phyloP scores from a whole-genome alignment of 1,140 invertebrate genomes.

The Solenopsis fugax region DNA sequence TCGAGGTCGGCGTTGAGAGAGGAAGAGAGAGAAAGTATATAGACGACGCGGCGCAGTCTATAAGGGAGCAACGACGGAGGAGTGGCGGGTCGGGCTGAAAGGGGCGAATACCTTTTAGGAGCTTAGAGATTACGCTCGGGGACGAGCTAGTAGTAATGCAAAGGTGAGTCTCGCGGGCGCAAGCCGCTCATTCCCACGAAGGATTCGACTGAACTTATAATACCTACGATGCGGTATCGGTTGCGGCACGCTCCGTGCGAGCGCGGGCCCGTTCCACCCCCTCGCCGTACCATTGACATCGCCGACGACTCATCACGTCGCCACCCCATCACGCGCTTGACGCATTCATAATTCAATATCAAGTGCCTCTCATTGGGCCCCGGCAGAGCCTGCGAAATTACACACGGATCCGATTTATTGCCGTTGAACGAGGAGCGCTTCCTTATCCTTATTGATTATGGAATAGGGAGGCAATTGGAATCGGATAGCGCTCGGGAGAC shows the following conservation, averaged over 20 bases:
- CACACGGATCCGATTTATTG: conserved; percentile 53
- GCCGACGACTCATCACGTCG: conserved; percentile 51
- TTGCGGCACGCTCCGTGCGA: conserved; percentile 78
- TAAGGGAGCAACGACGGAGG: conserved; percentile 64
- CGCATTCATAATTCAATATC: conserved; percentile 78
- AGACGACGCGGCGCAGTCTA: conserved; percentile 1
- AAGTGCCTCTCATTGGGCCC: conserved; percentile 47
- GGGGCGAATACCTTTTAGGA: conserved; percentile 84
- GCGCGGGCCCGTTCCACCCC: conserved; percentile 52
- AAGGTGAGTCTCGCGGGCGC: conserved; percentile 81
- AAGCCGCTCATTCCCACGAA: conserved; percentile 84
- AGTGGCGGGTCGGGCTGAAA: conserved; percentile 73
- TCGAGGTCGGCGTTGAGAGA: conserved; percentile 31
- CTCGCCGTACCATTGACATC: conserved; percentile 57
- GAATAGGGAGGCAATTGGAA: not conserved
- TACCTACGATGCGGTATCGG: conserved; percentile 78
- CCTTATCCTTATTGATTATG: conserved; percentile 50
- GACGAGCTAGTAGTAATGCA: conserved; percentile 81
- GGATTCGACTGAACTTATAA: conserved; percentile 84
- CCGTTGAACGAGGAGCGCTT: not conserved
- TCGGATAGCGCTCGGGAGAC: not conserved
- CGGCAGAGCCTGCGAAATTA: conserved; percentile 42
- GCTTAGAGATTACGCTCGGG: conserved; percentile 85
- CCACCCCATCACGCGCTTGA: conserved; percentile 43
- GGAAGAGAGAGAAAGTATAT: conserved; percentile 56